Evolutionary conservation across 2,113 vertebrate species (phyloP).

Genomic region (Chaetorhynchus papuensis): DNA sequence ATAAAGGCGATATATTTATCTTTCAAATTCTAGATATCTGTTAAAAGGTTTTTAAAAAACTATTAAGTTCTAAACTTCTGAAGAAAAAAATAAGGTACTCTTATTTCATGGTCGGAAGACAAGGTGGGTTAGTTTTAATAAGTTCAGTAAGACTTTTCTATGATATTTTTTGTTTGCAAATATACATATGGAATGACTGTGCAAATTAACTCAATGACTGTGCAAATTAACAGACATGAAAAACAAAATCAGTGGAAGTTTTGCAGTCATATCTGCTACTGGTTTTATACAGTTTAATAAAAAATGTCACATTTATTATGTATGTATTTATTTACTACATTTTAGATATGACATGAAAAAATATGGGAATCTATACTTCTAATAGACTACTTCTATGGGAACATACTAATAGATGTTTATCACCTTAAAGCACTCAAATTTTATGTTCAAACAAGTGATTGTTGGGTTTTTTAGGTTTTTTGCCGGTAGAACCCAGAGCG

Average conservation of each 20-base stretch:
- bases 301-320: background rate
- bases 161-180: background rate
- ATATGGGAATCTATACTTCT: background rate
- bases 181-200: background rate
- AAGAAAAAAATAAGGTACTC: background rate
- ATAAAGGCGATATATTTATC: background rate
- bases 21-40: background rate
- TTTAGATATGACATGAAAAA: background rate
- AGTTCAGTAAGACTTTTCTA: background rate
- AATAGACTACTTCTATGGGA: background rate
- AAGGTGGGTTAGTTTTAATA: background rate
- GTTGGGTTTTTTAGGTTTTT: background rate
- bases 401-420: background rate
- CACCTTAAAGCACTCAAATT: background rate
- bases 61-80: background rate
- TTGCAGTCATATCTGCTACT: background rate
- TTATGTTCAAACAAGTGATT: background rate
- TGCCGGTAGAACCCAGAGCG: fast-evolving
- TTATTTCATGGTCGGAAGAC: background rate
- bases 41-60: background rate
- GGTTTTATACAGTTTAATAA: background rate
- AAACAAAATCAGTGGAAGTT: background rate
- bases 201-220: background rate
- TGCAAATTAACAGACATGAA: background rate
- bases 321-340: background rate